These are phyloP conservation scores for Hoplias malabaricus DNA, from an alignment of 2,113 vertebrate species.

Conservation along the genomic window DNA sequence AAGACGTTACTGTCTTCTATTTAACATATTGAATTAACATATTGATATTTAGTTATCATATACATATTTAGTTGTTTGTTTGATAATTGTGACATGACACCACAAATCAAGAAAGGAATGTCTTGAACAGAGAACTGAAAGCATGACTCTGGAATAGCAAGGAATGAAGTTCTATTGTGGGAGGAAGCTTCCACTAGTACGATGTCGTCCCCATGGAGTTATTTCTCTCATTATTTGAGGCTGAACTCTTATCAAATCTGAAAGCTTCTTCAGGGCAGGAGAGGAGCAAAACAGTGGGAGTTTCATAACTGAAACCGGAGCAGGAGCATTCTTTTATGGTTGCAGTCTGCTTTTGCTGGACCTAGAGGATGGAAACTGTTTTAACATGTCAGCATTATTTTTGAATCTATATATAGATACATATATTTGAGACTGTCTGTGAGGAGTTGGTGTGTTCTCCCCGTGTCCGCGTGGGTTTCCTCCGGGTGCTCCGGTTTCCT, in stretches of 20 bases:
- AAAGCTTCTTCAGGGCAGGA: constrained; percentile 42
- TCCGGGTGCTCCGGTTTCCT: no score
- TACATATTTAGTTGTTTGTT: no score
- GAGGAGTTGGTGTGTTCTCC: no score
- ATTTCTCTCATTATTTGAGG: constrained; percentile 1
- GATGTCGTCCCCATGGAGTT: constrained; percentile 15
- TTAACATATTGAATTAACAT: no score
- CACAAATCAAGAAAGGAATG: background rate
- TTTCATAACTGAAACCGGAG: constrained; percentile 38
- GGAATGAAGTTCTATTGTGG: constrained; percentile 12
- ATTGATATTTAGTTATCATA: no score
- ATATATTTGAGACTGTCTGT: no score
- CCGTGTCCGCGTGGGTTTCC: no score
- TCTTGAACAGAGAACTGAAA: background rate
- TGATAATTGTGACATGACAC: no score
- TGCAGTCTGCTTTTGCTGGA: constrained; percentile 5
- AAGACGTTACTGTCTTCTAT: no score
- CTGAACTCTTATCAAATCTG: constrained; percentile 40
- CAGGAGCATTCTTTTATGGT: constrained; percentile 32
- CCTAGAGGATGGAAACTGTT: background rate
- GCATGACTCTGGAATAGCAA: constrained; percentile 7
- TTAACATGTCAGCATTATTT: background rate
- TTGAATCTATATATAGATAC: no score
- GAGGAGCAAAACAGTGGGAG: constrained; percentile 12
- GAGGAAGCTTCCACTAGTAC: constrained; percentile 44